Conservation (phyloP, 92 coral and sea anemone species). For the Diadumene lineata region DNA sequence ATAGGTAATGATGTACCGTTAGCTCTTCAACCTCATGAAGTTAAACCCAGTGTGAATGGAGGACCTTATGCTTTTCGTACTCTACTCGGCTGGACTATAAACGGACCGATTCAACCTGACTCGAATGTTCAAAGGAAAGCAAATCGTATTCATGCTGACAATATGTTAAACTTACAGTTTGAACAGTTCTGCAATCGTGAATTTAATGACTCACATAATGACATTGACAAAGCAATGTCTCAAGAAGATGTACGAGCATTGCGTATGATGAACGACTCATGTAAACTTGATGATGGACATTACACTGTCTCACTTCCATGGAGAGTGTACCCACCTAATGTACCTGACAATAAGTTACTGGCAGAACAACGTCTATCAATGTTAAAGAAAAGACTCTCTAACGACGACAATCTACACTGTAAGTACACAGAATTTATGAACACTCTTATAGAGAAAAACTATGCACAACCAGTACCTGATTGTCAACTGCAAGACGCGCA, state of each 20-base stretch:
- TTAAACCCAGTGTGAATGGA: constrained; percentile 13
- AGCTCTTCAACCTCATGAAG: constrained; percentile 35
- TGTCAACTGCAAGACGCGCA: background rate
- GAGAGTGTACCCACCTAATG: constrained; percentile 31
- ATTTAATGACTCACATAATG: constrained; percentile 29
- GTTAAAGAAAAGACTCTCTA: constrained; percentile 37
- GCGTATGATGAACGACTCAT: constrained; percentile 30
- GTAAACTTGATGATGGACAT: constrained; percentile 20
- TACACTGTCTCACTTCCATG: constrained; percentile 58
- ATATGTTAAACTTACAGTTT: constrained; percentile 26
- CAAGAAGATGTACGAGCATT: constrained; percentile 47
- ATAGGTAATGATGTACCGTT: constrained; percentile 42
- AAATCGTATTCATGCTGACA: constrained; percentile 17
- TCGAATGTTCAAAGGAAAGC: background rate
- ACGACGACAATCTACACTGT: constrained; percentile 11
- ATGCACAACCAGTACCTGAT: constrained; percentile 31
- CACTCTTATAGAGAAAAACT: constrained; percentile 22
- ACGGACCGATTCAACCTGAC: constrained; percentile 29
- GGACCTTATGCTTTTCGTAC: constrained; percentile 51
- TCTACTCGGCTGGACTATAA: constrained; percentile 42
- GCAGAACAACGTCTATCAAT: constrained; percentile 38
- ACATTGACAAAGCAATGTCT: constrained; percentile 17
- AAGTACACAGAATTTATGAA: constrained; percentile 44
- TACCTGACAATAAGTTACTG: constrained; percentile 22
- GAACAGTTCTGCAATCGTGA: constrained; percentile 42